phyloP scores from a whole-genome alignment of 2,113 vertebrate genomes.

The Fregetta grallaria region DNA sequence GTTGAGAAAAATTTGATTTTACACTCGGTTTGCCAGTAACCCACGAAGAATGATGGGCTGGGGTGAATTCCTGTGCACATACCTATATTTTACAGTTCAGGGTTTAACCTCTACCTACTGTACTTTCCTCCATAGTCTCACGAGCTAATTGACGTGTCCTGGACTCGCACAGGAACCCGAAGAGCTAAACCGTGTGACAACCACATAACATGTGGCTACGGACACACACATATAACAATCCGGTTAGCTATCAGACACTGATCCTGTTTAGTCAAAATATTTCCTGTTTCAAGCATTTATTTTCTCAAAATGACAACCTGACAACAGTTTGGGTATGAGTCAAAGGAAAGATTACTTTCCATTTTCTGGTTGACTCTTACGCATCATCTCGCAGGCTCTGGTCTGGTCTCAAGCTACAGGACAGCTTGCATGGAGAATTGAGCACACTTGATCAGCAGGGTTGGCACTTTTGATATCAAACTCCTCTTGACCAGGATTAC shows the following conservation, averaged over 20 bases:
- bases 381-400: not conserved
- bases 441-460: not conserved
- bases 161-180: not conserved
- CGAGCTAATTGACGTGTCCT: not conserved
- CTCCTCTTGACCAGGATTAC: not conserved
- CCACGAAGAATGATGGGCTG: not conserved
- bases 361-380: slow-evolving; percentile 61
- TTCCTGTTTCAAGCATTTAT: slow-evolving; percentile 65
- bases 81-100: not conserved
- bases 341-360: slow-evolving; percentile 68
- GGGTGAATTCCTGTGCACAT: not conserved
- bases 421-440: not conserved
- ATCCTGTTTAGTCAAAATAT: slow-evolving; percentile 58
- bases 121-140: not conserved
- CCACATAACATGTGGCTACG: not conserved
- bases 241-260: not conserved
- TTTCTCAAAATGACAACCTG: slow-evolving; percentile 66
- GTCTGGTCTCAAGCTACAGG: not conserved
- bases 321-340: slow-evolving; percentile 59
- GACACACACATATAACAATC: not conserved
- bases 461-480: not conserved
- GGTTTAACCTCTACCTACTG: not conserved
- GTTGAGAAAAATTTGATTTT: not conserved
- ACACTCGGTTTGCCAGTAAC: not conserved
- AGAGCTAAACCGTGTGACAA: not conserved